Evolutionary conservation across 2,113 vertebrate genomes (phyloP), one percentile per base, ranked within the genome.

Genomic region (Myotis yumanensis): DNA sequence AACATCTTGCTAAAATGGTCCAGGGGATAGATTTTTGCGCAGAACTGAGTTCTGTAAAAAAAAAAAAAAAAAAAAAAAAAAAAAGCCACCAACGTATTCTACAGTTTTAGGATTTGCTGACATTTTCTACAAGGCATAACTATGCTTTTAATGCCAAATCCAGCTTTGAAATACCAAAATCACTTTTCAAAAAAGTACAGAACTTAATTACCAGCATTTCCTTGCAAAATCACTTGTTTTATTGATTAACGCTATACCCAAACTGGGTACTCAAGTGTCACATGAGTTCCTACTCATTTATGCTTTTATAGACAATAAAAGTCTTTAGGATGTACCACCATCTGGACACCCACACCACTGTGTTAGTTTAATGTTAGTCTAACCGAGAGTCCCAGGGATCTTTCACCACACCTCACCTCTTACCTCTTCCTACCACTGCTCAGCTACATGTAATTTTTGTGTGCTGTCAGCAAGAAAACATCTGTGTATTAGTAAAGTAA

Each of bases 121-220:
- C 90, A 91, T 95, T 95, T 94, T 93, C 69, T 82, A 89, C 48
- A 84, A 93, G 43, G 32, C 76, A 84, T 77, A 75, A 89, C 48
- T 72, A 89, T 35, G 57, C 43, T 73, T 91, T 86, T 51, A 86
- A 73, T 91, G 90, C 93, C 87, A 91, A 64, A 32, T 75, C 90
- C 91, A 89, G n/a, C 77, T 94, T 75, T 86, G 76, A 96, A 93
- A 96, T 89, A 93, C 18, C 80, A 91, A 93, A 89, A 68, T 52
- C n/a, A 82, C 40, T 93, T 93, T 79, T 85, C 66, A 91, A 96
- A 94, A 89, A 89, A 79, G n/a, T 11, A 84, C 64, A 86, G 85
- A 83, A 14, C 46, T 90, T 46, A 30, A 35, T 43, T 71, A 90
- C 80, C 76, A 92, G 57, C 14, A 69, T 88, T 82, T 69, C 14